Base-by-base conservation (phyloP, 2,888 invertebrate species). In the Elegia similella region DNA sequence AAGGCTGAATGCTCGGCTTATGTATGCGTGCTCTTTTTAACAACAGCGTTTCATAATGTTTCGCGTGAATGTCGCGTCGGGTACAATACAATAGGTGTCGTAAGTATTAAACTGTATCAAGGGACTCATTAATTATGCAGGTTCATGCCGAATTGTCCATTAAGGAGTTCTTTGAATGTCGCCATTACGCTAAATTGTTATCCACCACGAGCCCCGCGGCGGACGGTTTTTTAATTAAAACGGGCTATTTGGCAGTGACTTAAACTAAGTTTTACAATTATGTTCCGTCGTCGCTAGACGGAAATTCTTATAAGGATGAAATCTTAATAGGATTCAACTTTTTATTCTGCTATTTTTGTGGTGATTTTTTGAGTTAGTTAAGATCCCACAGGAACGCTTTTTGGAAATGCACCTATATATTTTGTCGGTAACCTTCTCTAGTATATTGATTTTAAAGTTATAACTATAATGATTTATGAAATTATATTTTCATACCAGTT, bases 191-290 rank as follows among this genome's bases (percentile, higher is more conserved):
- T 84, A 84, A 86, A 86, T 82, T 85, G 82, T 83, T 84, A 85
- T 85, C 84, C 82, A 73, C 78, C 76, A 76, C 75, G 78, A 75
- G 72, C 66, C 78, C 78, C 80, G 73, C 64, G 78, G 80, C 78
- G 79, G 79, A 77, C 75, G 77, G 72, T 78, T 85, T 84, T 86
- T 87, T 86, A 86, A 87, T 86, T 86, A 86, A 84, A 85, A 81
- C 78, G 75, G 80, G 76, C 84, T 76, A 84, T 86, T 86, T 84
- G 77, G 82, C 76, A 76, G 76, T 76, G 79, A 76, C 78, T 80
- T 79, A 75, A 70, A 71, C 70, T 73, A 78, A 84, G 78, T 81
- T 82, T 79, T 75, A 79, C 75, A 82, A 78, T 82, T 78, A 80
- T 79, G 74, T 76, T 81, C 78, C 73, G 75, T 77, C 73, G 71